Base-by-base conservation (phyloP, 1,140 invertebrate species). In the Tetramorium parvispinum region DNA sequence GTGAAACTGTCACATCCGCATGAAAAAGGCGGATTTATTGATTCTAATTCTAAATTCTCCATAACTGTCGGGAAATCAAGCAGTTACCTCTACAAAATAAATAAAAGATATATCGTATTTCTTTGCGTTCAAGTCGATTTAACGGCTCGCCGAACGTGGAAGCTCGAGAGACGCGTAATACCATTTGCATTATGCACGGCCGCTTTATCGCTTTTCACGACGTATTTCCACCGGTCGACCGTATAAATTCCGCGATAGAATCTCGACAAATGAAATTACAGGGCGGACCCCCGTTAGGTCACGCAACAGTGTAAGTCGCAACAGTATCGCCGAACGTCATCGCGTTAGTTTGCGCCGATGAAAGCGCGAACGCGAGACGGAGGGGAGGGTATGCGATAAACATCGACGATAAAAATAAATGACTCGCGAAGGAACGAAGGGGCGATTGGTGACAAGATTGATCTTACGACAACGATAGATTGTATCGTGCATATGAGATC, bases 241-340 rank as follows among this genome's bases (percentile, higher is more conserved):
- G 70, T 87, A 90, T 91, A 91, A 91, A 91, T 91, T 88, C 75
- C 55, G n/a, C 11, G 89, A 91, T 91, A 91, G 77, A 66, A 91
- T 91, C 89, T 89, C 81, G 88, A 89, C 89, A 88, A 91, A 91
- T 90, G 89, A 91, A 91, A 91, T 91, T 91, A 91, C 89, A 90
- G 87, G 89, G 87, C 83, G 89, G 76, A 57, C 71, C 61, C 10
- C 59, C 70, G 66, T 88, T 71, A 86, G 53, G 16, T 73, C 65
- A 70, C 85, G 73, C 73, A 87, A 86, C 87, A 83, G 75, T 71
- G 70, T 89, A 85, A 78, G 21, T 18, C 16, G 61, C 65, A 37
- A n/a, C 63, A 61, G 21, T 90, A 90, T 90, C 89, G 57, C 27
- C 37, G 27, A 53, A 46, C 77, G 88, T 90, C 79, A 90, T 90